These are phyloP conservation scores for Dicentrarchus labrax DNA, from an alignment of 2,113 vertebrate genomes.

Conservation along the genomic window DNA sequence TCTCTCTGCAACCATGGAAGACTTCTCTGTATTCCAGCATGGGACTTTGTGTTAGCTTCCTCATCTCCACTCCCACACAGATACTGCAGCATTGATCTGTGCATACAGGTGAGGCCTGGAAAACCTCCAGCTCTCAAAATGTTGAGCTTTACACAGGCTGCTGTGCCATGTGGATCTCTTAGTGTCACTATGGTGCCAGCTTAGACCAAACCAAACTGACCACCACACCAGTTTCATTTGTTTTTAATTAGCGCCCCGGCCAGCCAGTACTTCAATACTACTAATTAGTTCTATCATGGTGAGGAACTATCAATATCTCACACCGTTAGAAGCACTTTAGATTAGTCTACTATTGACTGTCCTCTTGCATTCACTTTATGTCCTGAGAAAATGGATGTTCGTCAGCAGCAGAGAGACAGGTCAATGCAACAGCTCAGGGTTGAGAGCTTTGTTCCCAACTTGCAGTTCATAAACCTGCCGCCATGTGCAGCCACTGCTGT, in stretches of 20 bases:
- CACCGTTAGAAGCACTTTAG: conserved; percentile 9
- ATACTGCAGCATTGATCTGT: not conserved
- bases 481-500: conserved; percentile 15
- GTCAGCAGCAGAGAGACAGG: not conserved
- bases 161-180: not conserved
- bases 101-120: not conserved
- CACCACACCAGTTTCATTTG: not conserved
- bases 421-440: not conserved
- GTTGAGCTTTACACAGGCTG: not conserved
- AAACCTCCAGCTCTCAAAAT: not conserved
- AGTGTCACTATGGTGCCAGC: not conserved
- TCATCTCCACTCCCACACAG: not conserved
- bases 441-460: conserved; percentile 16
- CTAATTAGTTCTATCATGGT: conserved; percentile 27
- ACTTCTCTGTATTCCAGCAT: not conserved
- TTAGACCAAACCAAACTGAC: not conserved
- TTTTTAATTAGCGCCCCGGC: conserved; percentile 12
- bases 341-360: conserved; percentile 25
- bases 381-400: not conserved
- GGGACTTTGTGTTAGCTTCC: not conserved
- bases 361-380: not conserved
- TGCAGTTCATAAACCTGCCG: too few species aligned
- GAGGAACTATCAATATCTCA: conserved; percentile 39
- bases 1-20: not conserved
- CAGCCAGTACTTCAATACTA: conserved; percentile 32